Conservation (phyloP, 2,113 vertebrate genomes). For the Calyptommatus sinebrachiatus region DNA sequence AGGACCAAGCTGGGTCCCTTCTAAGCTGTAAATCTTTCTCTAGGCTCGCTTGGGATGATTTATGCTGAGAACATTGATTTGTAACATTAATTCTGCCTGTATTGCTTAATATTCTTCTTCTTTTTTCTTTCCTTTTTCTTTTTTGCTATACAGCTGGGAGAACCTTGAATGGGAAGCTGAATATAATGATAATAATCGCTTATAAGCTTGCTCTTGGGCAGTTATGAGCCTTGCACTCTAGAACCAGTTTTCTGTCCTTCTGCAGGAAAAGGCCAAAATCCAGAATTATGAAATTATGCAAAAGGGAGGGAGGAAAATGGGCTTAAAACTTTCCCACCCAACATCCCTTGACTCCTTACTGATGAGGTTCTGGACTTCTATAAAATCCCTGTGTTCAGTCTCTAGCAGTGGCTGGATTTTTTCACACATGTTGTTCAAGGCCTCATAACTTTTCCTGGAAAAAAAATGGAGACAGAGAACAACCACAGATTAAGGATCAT, state of each 20-base stretch:
- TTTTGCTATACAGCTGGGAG: conserved; percentile 54
- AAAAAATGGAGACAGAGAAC: not conserved
- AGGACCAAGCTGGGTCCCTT: not conserved
- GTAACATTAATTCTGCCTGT: conserved; percentile 49
- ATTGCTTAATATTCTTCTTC: conserved; percentile 48
- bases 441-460: conserved; percentile 49
- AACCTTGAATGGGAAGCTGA: conserved; percentile 36
- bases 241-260: too few species aligned
- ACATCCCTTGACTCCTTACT: not conserved
- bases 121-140: conserved; percentile 22
- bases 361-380: conserved; percentile 26
- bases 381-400: conserved; percentile 46
- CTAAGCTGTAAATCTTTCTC: conserved; percentile 4
- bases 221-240: conserved; percentile 5
- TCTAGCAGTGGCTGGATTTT: conserved; percentile 51
- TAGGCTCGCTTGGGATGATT: conserved; percentile 29
- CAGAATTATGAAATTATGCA: too few species aligned
- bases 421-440: conserved; percentile 41
- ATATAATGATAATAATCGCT: conserved; percentile 34
- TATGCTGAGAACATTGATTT: conserved; percentile 50
- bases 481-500: not conserved
- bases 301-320: too few species aligned
- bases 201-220: conserved; percentile 39
- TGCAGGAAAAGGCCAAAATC: too few species aligned
- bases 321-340: too few species aligned